Conservation (phyloP, 2,113 vertebrate genomes). For the Callaeas wilsoni region DNA sequence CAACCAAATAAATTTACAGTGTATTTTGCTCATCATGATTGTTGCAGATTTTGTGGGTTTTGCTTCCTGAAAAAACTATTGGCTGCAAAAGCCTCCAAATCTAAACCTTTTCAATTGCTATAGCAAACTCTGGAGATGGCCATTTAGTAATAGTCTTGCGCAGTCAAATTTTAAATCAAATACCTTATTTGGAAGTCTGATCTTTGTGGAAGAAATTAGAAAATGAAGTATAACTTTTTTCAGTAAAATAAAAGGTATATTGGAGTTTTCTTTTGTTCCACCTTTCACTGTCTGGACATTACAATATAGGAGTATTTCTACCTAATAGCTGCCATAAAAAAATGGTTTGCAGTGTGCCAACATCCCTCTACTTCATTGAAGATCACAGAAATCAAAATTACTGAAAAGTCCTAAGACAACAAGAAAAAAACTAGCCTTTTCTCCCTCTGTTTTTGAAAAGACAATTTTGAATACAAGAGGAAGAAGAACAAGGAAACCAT, state of each 20-base stretch:
- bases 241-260: neutral
- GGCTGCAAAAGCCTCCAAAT: neutral
- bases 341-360: neutral
- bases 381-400: neutral
- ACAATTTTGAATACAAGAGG: neutral
- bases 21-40: neutral
- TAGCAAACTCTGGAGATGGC: neutral
- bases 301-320: neutral
- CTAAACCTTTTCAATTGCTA: neutral
- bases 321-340: neutral
- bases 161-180: neutral
- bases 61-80: neutral
- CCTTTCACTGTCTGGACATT: neutral
- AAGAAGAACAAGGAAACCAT: neutral
- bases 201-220: neutral
- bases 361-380: neutral
- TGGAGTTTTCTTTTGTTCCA: neutral
- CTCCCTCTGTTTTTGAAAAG: neutral
- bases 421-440: neutral
- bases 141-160: neutral
- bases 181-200: neutral
- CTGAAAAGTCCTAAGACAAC: neutral
- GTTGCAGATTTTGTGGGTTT: neutral
- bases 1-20: neutral
- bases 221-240: neutral